Conservation (phyloP, 1,140 invertebrate genomes). For the Aphidius gifuensis region DNA sequence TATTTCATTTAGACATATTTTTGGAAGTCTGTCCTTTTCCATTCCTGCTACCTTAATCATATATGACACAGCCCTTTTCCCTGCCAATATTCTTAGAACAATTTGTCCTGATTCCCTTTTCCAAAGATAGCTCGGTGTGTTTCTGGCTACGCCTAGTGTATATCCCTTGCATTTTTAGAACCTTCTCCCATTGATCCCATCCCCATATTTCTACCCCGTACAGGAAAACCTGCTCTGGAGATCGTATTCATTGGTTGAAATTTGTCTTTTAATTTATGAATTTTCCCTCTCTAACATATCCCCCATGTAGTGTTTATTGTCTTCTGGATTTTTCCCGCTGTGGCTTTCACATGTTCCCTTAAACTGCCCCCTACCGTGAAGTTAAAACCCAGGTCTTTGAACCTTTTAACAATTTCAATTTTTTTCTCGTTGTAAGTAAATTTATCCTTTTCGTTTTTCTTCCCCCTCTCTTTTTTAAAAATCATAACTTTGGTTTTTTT, state of each 20-base stretch:
- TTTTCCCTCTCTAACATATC: not conserved
- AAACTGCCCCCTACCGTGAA: not conserved
- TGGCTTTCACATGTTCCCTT: not conserved
- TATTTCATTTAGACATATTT: too few relatives aligned
- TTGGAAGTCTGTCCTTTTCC: too few relatives aligned
- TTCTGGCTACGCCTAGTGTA: not conserved
- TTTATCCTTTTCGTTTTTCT: not conserved
- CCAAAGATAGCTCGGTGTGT: not conserved
- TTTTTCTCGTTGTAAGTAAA: not conserved
- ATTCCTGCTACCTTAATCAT: too few relatives aligned
- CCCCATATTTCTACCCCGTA: constrained; percentile 12
- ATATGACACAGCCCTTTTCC: too few relatives aligned
- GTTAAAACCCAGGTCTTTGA: constrained; percentile 8
- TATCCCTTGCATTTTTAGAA: not conserved
- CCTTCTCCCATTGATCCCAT: not conserved
- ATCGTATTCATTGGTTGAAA: constrained; percentile 1
- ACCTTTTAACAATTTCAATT: constrained; percentile 1
- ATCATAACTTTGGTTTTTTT: constrained; percentile 9
- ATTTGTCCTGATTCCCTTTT: not conserved
- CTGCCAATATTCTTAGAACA: too few relatives aligned
- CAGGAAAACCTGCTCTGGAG: not conserved
- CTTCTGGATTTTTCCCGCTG: constrained; percentile 11
- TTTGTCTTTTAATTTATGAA: not conserved
- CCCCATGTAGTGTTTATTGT: too few relatives aligned
- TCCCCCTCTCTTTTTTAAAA: not conserved